Evolutionary conservation across 2,113 vertebrate species (phyloP), one percentile per base, ranked within the genome.

Genomic region (Takifugu flavidus): DNA sequence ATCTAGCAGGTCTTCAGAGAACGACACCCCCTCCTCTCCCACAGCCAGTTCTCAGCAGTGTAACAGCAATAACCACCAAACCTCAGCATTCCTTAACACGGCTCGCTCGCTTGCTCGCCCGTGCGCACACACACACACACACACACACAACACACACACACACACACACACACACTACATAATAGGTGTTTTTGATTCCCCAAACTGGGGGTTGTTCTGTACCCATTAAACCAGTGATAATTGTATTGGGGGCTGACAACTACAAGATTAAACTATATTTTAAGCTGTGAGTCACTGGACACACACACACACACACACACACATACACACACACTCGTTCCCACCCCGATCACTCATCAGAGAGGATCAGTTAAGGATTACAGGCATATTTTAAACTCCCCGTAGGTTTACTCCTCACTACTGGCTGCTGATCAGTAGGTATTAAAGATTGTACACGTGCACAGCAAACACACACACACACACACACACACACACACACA

Each of bases 51-150:
- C 82, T 86, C 80, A 82, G 77, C 59, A 74, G 77, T 67, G 39
- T 44, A 84, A 67, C 66, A 49, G 73, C 77, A 80, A 80, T 75
- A 80, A 82, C 87, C 78, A 81, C 72, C 43, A 73, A 83, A 78
- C 68, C 68, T 81, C 83, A 78, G 75, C 79, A 85, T 83, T 86
- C 74, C 80, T 79, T 53, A 13, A 56, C 59, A 66, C 44, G 13
- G 27, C 72, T 61, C 55, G 66, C 67, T 58, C 67, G 53, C 62
- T 75, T 67, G 62, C 42, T 56, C 70, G 57, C 67, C 67, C 70
- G 74, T 53, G 50, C 31, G 62, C 28, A 46, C 74, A 57, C 63
- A 71, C 70, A 74, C 56, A 52, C 72, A 63, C 54, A 68, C 70
- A 62, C 67, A 57, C 65, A 80, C 69, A 62, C 42, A 56, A 57